phyloP scores from a whole-genome alignment of 2,888 invertebrate genomes.

The Machimus rusticus region DNA sequence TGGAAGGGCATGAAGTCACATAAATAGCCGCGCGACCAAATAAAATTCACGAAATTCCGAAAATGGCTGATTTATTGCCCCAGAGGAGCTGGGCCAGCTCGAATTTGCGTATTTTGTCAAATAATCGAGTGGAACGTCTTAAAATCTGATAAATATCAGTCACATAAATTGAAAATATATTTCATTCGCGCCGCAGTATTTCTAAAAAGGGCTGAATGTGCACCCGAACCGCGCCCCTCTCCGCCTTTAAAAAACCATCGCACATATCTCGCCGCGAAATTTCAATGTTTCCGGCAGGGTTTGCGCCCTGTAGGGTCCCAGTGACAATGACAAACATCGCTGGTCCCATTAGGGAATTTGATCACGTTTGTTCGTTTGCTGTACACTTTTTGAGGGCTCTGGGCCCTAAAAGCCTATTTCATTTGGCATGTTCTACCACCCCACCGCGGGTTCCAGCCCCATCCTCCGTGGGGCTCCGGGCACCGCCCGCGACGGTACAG shows the following conservation, averaged over 20 bases:
- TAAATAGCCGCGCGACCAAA: slow-evolving; percentile 23
- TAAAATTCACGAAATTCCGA: slow-evolving; percentile 18
- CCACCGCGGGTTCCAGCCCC: neutral
- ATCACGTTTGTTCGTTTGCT: slow-evolving; percentile 45
- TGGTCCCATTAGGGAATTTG: slow-evolving; percentile 42
- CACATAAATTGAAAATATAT: slow-evolving; percentile 44
- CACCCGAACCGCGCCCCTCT: neutral
- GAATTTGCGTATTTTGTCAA: slow-evolving; percentile 39
- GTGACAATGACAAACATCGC: slow-evolving; percentile 45
- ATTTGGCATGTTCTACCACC: neutral
- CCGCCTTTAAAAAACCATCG: neutral
- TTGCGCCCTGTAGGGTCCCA: neutral
- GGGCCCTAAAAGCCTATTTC: slow-evolving; percentile 14
- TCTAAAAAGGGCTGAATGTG: neutral
- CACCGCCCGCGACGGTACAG: neutral
- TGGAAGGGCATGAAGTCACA: neutral
- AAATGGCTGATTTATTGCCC: slow-evolving; percentile 21
- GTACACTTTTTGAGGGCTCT: slow-evolving; percentile 20
- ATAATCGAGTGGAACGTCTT: slow-evolving; percentile 39
- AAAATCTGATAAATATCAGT: slow-evolving; percentile 43
- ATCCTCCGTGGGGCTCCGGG: neutral
- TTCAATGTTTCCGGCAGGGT: slow-evolving; percentile 9
- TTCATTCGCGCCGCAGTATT: neutral
- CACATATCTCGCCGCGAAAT: neutral
- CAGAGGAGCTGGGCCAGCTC: neutral